These are phyloP conservation scores for Eira barbara DNA, from an alignment of 2,113 vertebrate genomes.

Conservation along the genomic window DNA sequence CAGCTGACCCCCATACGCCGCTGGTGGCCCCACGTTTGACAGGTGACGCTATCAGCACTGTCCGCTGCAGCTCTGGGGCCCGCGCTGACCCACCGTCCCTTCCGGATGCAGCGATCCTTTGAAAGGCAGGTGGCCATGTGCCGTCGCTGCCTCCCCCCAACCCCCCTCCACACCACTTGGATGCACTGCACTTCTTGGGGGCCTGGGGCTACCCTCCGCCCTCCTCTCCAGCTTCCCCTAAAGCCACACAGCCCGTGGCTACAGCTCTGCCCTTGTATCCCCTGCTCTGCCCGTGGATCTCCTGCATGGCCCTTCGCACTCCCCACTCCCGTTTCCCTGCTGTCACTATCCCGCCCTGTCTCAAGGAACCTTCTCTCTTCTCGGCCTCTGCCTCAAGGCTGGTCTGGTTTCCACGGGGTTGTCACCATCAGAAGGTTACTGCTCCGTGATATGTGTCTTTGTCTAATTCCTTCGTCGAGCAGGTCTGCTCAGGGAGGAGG, in stretches of 20 bases:
- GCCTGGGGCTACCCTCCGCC: rapidly evolving
- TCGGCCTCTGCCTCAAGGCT: rapidly evolving
- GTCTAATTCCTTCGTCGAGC: not conserved
- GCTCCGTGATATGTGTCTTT: too few species aligned
- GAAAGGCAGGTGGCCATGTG: not conserved
- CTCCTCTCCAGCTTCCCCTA: not conserved
- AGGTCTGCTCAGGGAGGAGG: not conserved
- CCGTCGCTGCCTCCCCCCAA: not conserved
- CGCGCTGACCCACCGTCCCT: not conserved
- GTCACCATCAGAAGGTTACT: too few species aligned
- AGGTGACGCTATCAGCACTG: rapidly evolving
- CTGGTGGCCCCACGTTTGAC: not conserved
- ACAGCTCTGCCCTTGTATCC: not conserved
- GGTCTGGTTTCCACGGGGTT: not conserved
- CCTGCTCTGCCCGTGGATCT: too few species aligned
- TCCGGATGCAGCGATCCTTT: not conserved
- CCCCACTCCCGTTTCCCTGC: rapidly evolving
- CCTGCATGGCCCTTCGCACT: too few species aligned
- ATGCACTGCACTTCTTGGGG: not conserved
- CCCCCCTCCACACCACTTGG: too few species aligned
- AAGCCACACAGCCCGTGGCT: not conserved
- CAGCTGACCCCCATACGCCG: not conserved
- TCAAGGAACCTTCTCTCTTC: not conserved
- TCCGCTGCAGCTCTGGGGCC: not conserved
- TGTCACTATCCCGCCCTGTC: not conserved